phyloP scores from a whole-genome alignment of 2,797 vertebrate species.

The Merluccius polli region DNA sequence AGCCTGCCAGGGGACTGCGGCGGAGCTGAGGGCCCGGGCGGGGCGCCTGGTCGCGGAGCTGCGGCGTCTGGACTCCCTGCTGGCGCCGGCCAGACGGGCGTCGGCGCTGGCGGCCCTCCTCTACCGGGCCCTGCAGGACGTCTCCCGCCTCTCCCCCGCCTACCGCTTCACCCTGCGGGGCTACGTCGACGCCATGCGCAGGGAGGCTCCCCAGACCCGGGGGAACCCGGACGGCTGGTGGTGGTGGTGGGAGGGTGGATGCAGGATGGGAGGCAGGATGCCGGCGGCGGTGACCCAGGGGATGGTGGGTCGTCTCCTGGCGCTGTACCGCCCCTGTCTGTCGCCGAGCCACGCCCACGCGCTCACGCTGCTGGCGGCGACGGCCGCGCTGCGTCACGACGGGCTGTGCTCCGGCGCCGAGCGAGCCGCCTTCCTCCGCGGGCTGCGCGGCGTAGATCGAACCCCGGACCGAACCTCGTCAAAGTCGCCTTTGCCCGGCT shows the following conservation, averaged over 20 bases:
- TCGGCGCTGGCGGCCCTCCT: slow-evolving; percentile 60
- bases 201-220: slow-evolving; percentile 40
- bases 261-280: slow-evolving; percentile 29
- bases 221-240: background rate
- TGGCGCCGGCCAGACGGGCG: slow-evolving; percentile 48
- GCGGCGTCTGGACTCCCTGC: slow-evolving; percentile 41
- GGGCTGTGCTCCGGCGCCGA: slow-evolving; percentile 67
- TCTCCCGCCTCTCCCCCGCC: slow-evolving; percentile 68
- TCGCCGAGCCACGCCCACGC: slow-evolving; percentile 61
- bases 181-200: slow-evolving; percentile 58
- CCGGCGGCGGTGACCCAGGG: slow-evolving; percentile 58
- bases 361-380: slow-evolving; percentile 70
- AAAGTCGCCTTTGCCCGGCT: slow-evolving; percentile 56
- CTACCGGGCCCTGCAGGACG: slow-evolving; percentile 68
- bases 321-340: slow-evolving; percentile 65
- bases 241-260: background rate
- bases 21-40: slow-evolving; percentile 49
- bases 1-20: slow-evolving; percentile 40
- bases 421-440: slow-evolving; percentile 69
- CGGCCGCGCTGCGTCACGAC: slow-evolving; percentile 62
- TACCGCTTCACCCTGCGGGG: slow-evolving; percentile 68
- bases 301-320: slow-evolving; percentile 66
- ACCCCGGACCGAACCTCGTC: background rate
- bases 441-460: slow-evolving; percentile 54
- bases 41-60: slow-evolving; percentile 40